Evolutionary conservation across 2,888 invertebrate genomes (phyloP), one percentile per base, ranked within the genome.

Genomic region (Hirtodrosophila duncani): DNA sequence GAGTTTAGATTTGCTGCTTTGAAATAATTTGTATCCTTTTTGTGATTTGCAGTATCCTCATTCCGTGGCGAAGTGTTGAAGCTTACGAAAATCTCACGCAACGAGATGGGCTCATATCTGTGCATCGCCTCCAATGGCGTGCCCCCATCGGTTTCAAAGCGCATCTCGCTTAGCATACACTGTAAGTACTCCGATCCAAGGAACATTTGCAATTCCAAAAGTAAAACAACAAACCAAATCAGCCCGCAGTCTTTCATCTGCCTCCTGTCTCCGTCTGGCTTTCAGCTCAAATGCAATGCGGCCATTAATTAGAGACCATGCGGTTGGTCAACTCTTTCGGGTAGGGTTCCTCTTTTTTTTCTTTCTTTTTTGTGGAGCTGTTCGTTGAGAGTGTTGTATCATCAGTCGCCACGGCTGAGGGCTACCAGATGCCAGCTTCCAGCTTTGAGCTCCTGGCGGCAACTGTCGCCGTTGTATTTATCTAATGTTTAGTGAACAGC

Each of bases 121-220:
- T 96, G 96, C 88, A 95, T 96, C 70, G 96, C 96, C 29, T 92
- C 93, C 72, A 96, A 96, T 81, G 93, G 94, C 17, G 92, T 96
- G 33, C 95, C 95, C 27, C 96, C 96, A 36, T 91, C 94, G 42
- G 93, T 96, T 78, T 95, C 94, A 88, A 96, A 96, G 88, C 90
- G 95, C 84, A 94, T 96, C 83, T 91, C 91, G 85, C 92, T 96
- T 83, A 94, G 92, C 89, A 95, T 96, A 70, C 93, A 95, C 86
- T 96, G 96, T 96, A 89, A 93, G 96, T 93, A 88, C 16, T 24
- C 17, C 20, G 24, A 13, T 10, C 45, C 27, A 18, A 17, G 6
- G 20, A 26, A 23, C 34, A n/a, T 16, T 18, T 17, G 11, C 9
- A 16, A 6, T 2, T 27, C 9, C 30, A n/a, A n/a, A n/a, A n/a